A percentile compares a stretch with the other conserved stretches of the same genome.
Evolutionary conservation across 2,888 invertebrate species (phyloP).

Genomic region (Enchytraeus crypticus): DNA sequence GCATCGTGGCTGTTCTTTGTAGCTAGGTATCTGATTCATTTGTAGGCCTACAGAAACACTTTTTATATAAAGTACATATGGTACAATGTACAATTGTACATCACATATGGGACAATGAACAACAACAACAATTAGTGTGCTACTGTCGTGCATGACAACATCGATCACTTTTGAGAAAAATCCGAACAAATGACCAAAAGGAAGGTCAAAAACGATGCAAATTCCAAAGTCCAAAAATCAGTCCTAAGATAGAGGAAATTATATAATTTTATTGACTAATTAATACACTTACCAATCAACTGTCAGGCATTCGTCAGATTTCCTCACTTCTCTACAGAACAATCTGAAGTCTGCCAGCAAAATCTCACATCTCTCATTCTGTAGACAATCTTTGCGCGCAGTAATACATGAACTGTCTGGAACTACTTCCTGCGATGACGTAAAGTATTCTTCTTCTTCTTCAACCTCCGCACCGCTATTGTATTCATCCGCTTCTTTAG

Average conservation of each 20-base stretch:
- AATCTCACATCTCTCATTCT: background rate
- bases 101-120: too few species aligned
- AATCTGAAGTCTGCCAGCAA: constrained; percentile 1
- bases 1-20: too few species aligned
- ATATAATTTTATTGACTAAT: background rate
- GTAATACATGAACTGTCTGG: constrained; percentile 4
- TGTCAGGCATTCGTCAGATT: constrained; percentile 1
- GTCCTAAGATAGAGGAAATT: background rate
- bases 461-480: constrained; percentile 10
- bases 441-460: background rate
- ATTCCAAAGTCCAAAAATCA: too few species aligned
- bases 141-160: too few species aligned
- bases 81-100: too few species aligned
- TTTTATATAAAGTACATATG: too few species aligned
- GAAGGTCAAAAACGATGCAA: too few species aligned
- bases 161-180: too few species aligned
- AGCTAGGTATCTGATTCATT: too few species aligned
- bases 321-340: constrained; percentile 3
- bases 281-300: constrained; percentile 2
- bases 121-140: too few species aligned
- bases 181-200: too few species aligned
- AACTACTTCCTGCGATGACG: constrained; percentile 1
- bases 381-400: constrained; percentile 2
- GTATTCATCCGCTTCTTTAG: background rate
- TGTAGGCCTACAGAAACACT: too few species aligned